Evolutionary conservation across 1,140 invertebrate species (phyloP), one percentile per base, ranked within the genome.

Genomic region (Drosophila novamexicana): DNA sequence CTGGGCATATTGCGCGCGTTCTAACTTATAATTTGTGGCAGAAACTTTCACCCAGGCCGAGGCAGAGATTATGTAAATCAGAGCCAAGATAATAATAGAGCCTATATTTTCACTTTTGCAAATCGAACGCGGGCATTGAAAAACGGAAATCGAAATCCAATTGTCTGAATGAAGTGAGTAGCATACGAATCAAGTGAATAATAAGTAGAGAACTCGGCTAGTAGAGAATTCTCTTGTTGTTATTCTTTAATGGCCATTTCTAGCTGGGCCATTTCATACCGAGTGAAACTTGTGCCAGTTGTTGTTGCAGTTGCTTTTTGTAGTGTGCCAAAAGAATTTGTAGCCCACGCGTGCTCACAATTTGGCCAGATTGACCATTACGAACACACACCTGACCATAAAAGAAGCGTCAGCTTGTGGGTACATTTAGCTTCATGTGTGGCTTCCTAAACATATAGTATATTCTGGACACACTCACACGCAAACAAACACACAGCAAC

Each of bases 1-100:
- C 82, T 85, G 82, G 79, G 83, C 82, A 88, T 81, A 80, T 75
- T 78, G 61, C 2, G 65, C 61, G 63, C 59, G 76, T 86, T 85
- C 82, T 85, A 81, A 70, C 67, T 88, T 61, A 75, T 88, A 82
- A 85, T 85, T 85, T 85, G 83, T 86, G 59, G 85, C 65, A 34
- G 7, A 34, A 85, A 85, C 82, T 85, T 85, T 85, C 82, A 82
- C 82, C 79, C 57, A 18, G 42, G 42, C 61, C 32, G 69, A 42
- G 54, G 50, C 29, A 36, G 37, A 73, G 82, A 85, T 85, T 85
- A 85, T 85, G 82, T 85, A 85, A 85, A 85, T 82, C 72, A 65
- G 53, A 66, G 44, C 54, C 40, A 62, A 62, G 44, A 61, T 52
- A 67, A 72, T 72, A 73, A 66, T 65, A 32, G 44, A 49, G 64